Evolutionary conservation across 2,797 vertebrate genomes (phyloP).

Genomic region (Eurystomus glaucurus): DNA sequence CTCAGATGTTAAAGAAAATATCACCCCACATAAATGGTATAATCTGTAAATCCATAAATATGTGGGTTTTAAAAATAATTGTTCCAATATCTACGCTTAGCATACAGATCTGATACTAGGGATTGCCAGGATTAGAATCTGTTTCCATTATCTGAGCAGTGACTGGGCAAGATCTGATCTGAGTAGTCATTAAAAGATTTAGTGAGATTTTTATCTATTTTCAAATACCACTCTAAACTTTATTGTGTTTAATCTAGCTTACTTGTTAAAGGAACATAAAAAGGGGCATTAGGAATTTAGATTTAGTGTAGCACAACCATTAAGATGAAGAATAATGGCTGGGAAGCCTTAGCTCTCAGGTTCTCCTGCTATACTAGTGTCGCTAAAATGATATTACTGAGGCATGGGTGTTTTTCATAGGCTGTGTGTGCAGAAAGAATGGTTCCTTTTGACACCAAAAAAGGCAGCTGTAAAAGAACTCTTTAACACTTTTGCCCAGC

Average conservation of each 20-base stretch:
- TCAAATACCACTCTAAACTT: slow-evolving; percentile 64
- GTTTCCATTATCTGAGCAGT: slow-evolving; percentile 20
- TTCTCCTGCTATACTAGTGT: background rate
- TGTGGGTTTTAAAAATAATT: background rate
- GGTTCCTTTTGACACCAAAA: background rate
- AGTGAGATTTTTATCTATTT: slow-evolving; percentile 60
- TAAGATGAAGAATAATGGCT: slow-evolving; percentile 40
- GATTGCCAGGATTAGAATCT: slow-evolving; percentile 2
- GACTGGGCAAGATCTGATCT: slow-evolving; percentile 27
- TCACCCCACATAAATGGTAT: background rate
- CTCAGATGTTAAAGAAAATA: background rate
- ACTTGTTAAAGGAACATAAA: slow-evolving; percentile 56
- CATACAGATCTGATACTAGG: background rate
- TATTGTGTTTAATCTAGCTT: slow-evolving; percentile 45
- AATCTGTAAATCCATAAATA: slow-evolving; percentile 17
- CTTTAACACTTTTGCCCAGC: background rate
- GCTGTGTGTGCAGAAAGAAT: background rate
- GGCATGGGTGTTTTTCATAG: background rate
- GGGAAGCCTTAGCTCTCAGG: slow-evolving; percentile 1
- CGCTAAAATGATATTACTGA: background rate
- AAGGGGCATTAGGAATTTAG: slow-evolving; percentile 29
- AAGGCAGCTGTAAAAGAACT: no score
- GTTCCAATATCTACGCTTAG: background rate
- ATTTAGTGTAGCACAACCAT: background rate
- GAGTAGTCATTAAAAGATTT: slow-evolving; percentile 32